phyloP scores from a whole-genome alignment of 2,888 invertebrate species.

The Meganola albula region DNA sequence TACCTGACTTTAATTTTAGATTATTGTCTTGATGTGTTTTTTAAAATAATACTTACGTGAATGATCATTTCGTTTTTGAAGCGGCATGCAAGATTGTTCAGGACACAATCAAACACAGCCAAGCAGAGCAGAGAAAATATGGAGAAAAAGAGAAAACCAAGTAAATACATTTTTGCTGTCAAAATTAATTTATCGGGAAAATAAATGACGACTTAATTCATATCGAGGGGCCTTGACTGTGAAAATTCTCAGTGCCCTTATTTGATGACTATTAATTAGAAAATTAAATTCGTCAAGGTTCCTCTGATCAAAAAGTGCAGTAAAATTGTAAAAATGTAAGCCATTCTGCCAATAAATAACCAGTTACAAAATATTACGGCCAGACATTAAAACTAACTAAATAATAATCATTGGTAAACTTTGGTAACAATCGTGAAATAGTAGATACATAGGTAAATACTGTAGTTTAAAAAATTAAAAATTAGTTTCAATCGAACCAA shows the following conservation, averaged over 20 bases:
- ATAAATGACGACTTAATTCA: constrained; percentile 71
- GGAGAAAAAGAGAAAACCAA: constrained; percentile 86
- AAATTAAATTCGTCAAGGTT: constrained; percentile 54
- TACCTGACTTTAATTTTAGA: constrained; percentile 29
- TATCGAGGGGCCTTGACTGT: constrained; percentile 68
- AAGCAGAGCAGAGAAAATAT: constrained; percentile 90
- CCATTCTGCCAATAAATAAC: constrained; percentile 53
- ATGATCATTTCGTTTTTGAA: constrained; percentile 83
- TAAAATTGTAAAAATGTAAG: constrained; percentile 63
- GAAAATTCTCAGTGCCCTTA: constrained; percentile 17
- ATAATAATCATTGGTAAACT: constrained; percentile 6
- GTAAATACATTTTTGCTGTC: constrained; percentile 81
- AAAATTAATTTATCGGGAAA: constrained; percentile 73
- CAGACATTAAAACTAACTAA: constrained; percentile 8
- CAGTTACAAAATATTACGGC: constrained; percentile 8
- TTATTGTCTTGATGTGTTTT: constrained; percentile 67
- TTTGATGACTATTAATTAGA: constrained; percentile 21
- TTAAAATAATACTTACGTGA: constrained; percentile 86
- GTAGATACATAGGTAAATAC: no score
- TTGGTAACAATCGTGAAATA: no score
- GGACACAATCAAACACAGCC: constrained; percentile 89
- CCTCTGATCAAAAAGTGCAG: constrained; percentile 71
- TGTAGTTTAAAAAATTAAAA: no score
- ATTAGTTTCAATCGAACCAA: no score
- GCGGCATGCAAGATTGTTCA: constrained; percentile 87